Evolutionary conservation across 2,113 vertebrate genomes (phyloP).

Genomic region (Lutjanus erythropterus): DNA sequence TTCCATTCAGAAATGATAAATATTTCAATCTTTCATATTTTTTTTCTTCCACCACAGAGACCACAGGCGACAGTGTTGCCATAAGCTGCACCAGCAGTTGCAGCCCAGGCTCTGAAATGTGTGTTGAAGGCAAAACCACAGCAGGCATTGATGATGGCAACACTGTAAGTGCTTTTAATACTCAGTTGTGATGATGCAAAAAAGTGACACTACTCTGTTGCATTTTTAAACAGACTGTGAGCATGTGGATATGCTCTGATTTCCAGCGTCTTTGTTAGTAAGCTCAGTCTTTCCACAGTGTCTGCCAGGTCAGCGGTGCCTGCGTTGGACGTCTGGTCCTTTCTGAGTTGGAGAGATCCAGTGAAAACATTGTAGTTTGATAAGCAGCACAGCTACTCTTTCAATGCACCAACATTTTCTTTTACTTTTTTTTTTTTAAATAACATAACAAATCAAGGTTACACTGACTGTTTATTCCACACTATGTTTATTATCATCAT

Average conservation of each 20-base stretch:
- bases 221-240: constrained; percentile 18
- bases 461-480: too few species aligned
- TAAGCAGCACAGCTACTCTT: constrained; percentile 48
- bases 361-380: constrained; percentile 65
- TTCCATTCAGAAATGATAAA: constrained; percentile 50
- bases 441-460: constrained; percentile 7
- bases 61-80: constrained; percentile 14
- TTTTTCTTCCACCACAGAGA: constrained; percentile 31
- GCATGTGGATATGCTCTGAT: constrained; percentile 35
- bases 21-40: constrained; percentile 29
- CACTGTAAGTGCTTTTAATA: constrained; percentile 31
- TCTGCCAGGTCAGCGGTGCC: constrained; percentile 67
- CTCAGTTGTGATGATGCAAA: constrained; percentile 19
- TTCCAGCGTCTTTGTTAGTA: constrained; percentile 53
- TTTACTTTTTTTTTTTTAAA: background rate
- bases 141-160: constrained; percentile 24
- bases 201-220: constrained; percentile 1
- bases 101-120: constrained; percentile 12
- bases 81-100: constrained; percentile 22
- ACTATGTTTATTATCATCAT: too few species aligned
- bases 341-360: constrained; percentile 27
- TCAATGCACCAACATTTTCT: constrained; percentile 3
- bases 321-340: constrained; percentile 49
- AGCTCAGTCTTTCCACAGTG: constrained; percentile 75
- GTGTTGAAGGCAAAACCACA: constrained; percentile 33